A percentile compares a stretch with the other conserved stretches of the same genome.
Evolutionary conservation across 2,113 vertebrate species (phyloP).

Genomic region (Myodes glareolus): DNA sequence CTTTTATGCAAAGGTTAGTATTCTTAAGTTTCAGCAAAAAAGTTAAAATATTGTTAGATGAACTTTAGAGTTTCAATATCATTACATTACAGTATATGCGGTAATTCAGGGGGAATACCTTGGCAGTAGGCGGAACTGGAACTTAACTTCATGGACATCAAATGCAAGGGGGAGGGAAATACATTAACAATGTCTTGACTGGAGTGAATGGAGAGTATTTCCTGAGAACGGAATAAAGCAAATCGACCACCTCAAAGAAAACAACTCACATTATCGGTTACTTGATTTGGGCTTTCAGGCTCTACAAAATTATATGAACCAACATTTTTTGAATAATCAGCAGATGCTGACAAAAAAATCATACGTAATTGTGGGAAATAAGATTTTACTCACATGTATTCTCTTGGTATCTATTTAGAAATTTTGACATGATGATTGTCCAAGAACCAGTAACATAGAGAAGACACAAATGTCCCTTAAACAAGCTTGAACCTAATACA

Average conservation of each 20-base stretch:
- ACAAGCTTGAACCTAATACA: not conserved
- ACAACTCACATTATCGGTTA: not conserved
- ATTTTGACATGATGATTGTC: not conserved
- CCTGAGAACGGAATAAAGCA: slow-evolving; percentile 1
- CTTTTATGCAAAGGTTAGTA: not conserved
- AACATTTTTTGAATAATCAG: not conserved
- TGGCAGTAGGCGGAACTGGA: not conserved
- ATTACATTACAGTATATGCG: not conserved
- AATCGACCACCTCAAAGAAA: slow-evolving; percentile 7
- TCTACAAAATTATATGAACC: not conserved
- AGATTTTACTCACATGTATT: not conserved
- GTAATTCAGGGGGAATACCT: not conserved
- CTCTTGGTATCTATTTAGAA: not conserved
- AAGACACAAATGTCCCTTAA: not conserved
- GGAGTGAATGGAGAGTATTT: not conserved
- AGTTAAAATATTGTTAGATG: not conserved
- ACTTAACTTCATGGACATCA: not conserved
- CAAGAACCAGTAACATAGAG: not conserved
- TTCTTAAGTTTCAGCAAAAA: slow-evolving; percentile 6
- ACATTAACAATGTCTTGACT: not conserved
- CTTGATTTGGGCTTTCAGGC: not conserved
- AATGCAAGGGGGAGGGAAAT: not conserved
- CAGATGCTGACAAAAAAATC: not conserved
- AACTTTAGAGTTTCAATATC: not conserved
- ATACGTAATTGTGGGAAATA: not conserved